Evolutionary conservation across 2,113 vertebrate genomes (phyloP).

Genomic region (Aviceda subcristata): DNA sequence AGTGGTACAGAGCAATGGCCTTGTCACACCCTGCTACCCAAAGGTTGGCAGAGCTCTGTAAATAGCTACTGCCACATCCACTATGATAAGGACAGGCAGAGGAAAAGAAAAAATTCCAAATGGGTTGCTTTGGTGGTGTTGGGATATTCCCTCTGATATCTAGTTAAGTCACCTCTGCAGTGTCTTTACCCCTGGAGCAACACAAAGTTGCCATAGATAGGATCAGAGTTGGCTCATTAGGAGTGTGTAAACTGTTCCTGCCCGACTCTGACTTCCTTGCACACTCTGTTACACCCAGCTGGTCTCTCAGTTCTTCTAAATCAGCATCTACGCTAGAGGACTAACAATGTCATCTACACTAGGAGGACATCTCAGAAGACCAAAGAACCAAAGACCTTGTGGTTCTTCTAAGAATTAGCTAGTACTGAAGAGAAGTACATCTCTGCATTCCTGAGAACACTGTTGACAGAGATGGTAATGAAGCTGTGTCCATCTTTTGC

Average conservation of each 20-base stretch:
- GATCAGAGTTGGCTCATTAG: background rate
- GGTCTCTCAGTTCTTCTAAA: background rate
- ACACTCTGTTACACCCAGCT: background rate
- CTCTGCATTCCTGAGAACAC: background rate
- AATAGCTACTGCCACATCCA: background rate
- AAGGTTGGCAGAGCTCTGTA: background rate
- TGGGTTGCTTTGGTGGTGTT: background rate
- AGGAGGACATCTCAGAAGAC: background rate
- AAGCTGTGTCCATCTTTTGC: background rate
- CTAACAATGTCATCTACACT: background rate
- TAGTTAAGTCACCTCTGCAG: background rate
- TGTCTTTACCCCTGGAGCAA: background rate
- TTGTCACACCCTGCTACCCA: background rate
- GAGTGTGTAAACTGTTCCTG: background rate
- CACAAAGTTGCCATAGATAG: background rate
- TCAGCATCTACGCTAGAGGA: background rate
- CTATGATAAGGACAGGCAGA: background rate
- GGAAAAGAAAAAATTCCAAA: background rate
- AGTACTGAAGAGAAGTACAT: background rate
- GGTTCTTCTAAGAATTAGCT: background rate
- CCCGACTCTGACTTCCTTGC: background rate
- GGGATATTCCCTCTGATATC: background rate
- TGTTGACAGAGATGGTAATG: background rate
- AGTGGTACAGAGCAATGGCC: background rate
- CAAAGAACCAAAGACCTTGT: background rate